Conservation (phyloP, 2,113 vertebrate species). For the Leucosticte australis region DNA sequence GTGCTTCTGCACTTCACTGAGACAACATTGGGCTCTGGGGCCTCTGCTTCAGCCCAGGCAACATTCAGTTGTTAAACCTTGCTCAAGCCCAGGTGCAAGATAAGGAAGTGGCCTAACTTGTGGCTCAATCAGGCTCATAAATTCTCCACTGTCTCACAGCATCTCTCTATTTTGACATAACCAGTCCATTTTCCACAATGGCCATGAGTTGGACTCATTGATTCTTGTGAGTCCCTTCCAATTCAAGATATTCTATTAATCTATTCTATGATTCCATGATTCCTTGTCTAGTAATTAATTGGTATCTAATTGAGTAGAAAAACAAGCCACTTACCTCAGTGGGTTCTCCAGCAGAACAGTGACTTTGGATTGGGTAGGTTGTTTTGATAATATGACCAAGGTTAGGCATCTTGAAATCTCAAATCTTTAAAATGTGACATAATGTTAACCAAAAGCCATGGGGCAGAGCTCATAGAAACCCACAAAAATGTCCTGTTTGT, state of each 20-base stretch:
- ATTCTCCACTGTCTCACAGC: neutral
- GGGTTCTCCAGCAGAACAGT: neutral
- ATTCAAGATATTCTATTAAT: neutral
- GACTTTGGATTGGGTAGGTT: neutral
- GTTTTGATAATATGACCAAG: neutral
- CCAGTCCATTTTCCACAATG: neutral
- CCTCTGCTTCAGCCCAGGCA: neutral
- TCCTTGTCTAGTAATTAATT: neutral
- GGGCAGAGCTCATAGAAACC: neutral
- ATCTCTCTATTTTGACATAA: neutral
- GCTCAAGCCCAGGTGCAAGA: neutral
- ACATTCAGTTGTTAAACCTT: neutral
- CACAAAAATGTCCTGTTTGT: neutral
- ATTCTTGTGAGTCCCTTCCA: neutral
- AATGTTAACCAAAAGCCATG: neutral
- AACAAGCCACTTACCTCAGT: neutral
- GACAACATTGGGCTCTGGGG: neutral
- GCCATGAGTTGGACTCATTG: neutral
- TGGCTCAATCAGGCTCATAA: neutral
- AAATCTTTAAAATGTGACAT: neutral
- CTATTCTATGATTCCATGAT: neutral
- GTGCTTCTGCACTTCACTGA: neutral
- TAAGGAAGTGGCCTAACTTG: neutral
- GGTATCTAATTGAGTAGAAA: neutral
- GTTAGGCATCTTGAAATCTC: neutral